These are phyloP conservation scores for Coelopa frigida DNA, from an alignment of 1,140 invertebrate genomes.

Conservation along the genomic window DNA sequence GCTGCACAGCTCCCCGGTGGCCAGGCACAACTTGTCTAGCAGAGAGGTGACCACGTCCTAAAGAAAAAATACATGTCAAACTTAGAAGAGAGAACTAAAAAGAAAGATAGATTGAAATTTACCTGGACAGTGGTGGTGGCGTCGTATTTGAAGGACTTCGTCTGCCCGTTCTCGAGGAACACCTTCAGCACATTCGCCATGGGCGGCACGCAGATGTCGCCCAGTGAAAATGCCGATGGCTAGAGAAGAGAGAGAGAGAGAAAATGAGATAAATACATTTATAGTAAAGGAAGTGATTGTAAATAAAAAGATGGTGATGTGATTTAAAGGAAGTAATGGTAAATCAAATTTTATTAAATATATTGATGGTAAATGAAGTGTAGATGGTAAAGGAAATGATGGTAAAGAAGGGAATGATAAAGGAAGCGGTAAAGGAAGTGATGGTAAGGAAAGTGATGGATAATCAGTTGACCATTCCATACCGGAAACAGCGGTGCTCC, in stretches of 20 bases:
- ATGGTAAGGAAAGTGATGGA: background rate
- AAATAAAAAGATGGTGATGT: background rate
- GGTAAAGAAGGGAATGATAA: background rate
- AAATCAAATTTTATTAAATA: background rate
- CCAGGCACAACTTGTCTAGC: slow-evolving; percentile 77
- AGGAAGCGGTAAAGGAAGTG: background rate
- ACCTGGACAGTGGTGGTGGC: slow-evolving; percentile 69
- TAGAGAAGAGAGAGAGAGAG: slow-evolving; percentile 27
- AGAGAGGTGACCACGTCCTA: slow-evolving; percentile 79
- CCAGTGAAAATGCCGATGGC: slow-evolving; percentile 67
- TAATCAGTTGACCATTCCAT: slow-evolving; percentile 43
- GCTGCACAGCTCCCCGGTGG: slow-evolving; percentile 74
- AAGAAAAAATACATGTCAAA: too few species aligned
- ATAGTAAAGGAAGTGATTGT: background rate
- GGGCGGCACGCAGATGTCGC: slow-evolving; percentile 73
- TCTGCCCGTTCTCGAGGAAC: slow-evolving; percentile 90
- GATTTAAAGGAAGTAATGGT: background rate
- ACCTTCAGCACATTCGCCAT: slow-evolving; percentile 91
- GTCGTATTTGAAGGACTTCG: slow-evolving; percentile 95
- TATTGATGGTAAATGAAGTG: background rate
- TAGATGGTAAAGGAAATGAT: background rate
- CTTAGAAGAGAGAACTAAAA: too few species aligned
- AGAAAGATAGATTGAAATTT: slow-evolving; percentile 3
- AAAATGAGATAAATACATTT: background rate
- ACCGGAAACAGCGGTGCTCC: slow-evolving; percentile 69